Evolutionary conservation across 2,113 vertebrate species (phyloP).

Genomic region (Psephotus haematonotus): DNA sequence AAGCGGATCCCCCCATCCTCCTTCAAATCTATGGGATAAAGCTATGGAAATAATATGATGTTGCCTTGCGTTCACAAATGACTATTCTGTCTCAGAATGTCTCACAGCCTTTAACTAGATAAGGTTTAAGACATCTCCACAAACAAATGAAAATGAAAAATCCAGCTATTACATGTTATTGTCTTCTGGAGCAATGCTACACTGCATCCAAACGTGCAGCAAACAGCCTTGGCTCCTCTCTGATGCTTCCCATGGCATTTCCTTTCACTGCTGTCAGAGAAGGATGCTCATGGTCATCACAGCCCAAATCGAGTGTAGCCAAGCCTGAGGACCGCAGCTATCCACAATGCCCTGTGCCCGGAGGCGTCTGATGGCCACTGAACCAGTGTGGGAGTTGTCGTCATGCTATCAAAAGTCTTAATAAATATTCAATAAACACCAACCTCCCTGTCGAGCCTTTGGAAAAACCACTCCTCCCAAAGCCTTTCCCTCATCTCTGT

Average conservation of each 20-base stretch:
- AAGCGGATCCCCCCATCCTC: not conserved
- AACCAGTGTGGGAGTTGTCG: not conserved
- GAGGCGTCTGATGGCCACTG: not conserved
- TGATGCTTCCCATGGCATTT: fast-evolving
- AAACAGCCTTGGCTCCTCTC: not conserved
- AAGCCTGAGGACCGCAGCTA: not conserved
- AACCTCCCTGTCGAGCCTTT: not conserved
- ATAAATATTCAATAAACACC: not conserved
- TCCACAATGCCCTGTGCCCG: fast-evolving
- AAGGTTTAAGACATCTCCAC: not conserved
- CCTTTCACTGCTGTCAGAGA: fast-evolving
- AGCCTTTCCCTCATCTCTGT: not conserved
- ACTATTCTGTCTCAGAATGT: not conserved
- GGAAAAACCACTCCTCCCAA: not conserved
- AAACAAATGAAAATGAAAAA: not conserved
- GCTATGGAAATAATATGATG: not conserved
- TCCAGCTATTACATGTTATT: not conserved
- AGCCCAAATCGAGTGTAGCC: not conserved
- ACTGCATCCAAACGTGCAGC: not conserved
- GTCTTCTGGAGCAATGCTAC: not conserved
- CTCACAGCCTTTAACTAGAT: not conserved
- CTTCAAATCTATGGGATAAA: not conserved
- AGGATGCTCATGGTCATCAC: not conserved
- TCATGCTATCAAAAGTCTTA: not conserved
- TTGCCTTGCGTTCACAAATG: not conserved